These are phyloP conservation scores for Alectura lathami DNA, from an alignment of 2,113 vertebrate genomes.

Conservation along the genomic window DNA sequence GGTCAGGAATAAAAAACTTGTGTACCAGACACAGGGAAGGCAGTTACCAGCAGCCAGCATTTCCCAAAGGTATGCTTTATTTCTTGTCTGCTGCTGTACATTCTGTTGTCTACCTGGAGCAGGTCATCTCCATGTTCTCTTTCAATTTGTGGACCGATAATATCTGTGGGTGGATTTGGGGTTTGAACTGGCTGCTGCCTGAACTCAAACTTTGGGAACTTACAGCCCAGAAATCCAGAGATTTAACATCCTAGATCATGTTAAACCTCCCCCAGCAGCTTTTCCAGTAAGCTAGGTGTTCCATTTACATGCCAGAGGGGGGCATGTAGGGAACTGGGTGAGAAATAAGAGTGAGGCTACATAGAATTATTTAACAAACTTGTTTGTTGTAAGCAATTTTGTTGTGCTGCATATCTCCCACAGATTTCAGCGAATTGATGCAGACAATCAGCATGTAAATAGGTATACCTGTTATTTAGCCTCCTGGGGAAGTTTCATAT, in stretches of 20 bases:
- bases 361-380: constrained; percentile 5
- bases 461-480: constrained; percentile 31
- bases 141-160: background rate
- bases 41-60: background rate
- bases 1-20: background rate
- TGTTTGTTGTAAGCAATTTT: constrained; percentile 40
- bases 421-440: constrained; percentile 30
- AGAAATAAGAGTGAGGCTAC: background rate
- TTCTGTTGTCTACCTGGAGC: background rate
- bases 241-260: background rate
- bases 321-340: background rate
- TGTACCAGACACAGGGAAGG: background rate
- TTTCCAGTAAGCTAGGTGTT: background rate
- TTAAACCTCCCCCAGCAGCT: background rate
- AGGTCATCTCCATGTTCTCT: background rate
- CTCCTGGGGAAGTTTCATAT: constrained; percentile 10
- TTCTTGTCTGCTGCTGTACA: background rate
- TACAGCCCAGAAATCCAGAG: background rate
- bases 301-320: background rate
- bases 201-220: background rate
- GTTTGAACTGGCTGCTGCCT: background rate
- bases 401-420: background rate
- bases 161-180: background rate
- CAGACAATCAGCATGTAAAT: constrained; percentile 28
- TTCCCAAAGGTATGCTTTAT: background rate